Evolutionary conservation across 1,140 invertebrate genomes (phyloP), one percentile per base, ranked within the genome.

Genomic region (Cydia amplana): DNA sequence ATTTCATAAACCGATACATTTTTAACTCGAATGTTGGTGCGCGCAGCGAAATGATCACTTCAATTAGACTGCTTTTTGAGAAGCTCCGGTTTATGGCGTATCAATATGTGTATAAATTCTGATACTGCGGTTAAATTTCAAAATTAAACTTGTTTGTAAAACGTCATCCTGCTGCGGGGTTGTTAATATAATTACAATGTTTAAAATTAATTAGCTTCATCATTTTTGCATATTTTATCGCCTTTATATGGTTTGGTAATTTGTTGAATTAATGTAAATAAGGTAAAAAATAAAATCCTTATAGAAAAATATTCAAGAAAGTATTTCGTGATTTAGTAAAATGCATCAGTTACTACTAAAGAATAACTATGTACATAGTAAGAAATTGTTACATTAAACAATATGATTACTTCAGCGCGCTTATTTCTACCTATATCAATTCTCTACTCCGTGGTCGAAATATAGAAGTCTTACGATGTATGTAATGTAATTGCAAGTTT

Each of bases 1-100:
- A 85, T 83, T 80, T 82, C 76, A 81, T 74, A 79, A 82, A 82
- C 79, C 79, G 80, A 80, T 82, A 83, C 74, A 81, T 83, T 85
- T 83, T 84, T 80, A 85, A 82, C 80, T 78, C 72, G 70, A 78
- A 74, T 63, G 51, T 25, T 1, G 3, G 25, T 74, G 60, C 67
- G 75, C n/a, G 51, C 55, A 67, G 78, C 25, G 51, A 77, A 78
- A 78, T 80, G 75, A 78, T 78, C 79, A 80, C 75, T 82, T 80
- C 76, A 82, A 80, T 81, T 76, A 75, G 51, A 73, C 46, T 76
- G 63, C 70, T 73, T 75, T 70, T 70, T 70, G n/a, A 70, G 32
- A 18, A 70, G 7, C 65, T 70, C 18, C 16, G 20, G 20, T 23
- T 60, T 60, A 60, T 60, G n/a, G 18, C n/a, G 51, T 20, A 60